These are phyloP conservation scores for Ascidia mentula DNA, from an alignment of 23 tunicate genomes.

Conservation along the genomic window DNA sequence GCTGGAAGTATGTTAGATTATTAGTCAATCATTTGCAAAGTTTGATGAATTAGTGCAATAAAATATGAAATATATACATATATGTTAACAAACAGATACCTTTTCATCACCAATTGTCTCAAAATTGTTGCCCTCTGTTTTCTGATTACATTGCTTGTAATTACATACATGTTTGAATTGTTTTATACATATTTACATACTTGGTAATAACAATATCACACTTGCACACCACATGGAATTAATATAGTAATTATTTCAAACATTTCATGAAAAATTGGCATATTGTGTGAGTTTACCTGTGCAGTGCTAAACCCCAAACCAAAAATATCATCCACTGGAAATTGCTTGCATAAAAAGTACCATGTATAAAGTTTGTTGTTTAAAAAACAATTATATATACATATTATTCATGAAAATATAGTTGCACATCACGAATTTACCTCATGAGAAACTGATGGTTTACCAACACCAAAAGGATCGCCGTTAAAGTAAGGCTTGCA, in stretches of 20 bases:
- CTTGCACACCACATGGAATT: neutral
- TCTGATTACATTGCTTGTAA: neutral
- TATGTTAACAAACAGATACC: too few species aligned
- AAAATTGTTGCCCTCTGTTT: neutral
- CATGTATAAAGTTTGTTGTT: neutral
- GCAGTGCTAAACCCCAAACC: constrained; percentile 3
- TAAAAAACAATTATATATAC: too few species aligned
- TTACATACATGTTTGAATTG: neutral
- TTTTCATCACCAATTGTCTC: neutral
- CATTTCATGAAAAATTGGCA: neutral
- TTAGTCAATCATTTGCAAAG: too few species aligned
- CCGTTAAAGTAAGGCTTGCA: neutral
- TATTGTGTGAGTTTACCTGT: neutral
- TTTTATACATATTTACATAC: neutral
- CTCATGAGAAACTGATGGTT: neutral
- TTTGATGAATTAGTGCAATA: too few species aligned
- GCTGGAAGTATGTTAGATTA: too few species aligned
- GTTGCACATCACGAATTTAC: too few species aligned
- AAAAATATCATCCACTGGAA: neutral
- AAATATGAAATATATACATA: too few species aligned
- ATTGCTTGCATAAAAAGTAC: neutral
- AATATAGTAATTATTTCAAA: neutral
- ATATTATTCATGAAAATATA: too few species aligned
- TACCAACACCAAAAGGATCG: constrained; percentile 8
- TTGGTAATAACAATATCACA: neutral